Percentiles rank a stretch among this genome's conserved stretches.
Conservation (phyloP, 2,888 invertebrate species). For the Mesodorylaimus sp. region DNA sequence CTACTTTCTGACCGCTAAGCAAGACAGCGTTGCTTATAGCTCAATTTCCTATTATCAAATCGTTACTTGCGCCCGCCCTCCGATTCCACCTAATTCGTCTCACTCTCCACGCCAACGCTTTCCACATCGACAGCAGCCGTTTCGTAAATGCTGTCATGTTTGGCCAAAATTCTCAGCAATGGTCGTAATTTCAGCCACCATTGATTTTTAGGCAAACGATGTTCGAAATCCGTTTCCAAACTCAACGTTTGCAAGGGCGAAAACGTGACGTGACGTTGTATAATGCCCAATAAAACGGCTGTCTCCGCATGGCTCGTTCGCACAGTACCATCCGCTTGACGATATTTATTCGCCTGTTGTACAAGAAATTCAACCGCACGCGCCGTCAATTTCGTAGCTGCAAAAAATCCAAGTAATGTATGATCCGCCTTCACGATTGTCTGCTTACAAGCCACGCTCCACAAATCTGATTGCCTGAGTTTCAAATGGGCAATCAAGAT, state of each 20-base stretch:
- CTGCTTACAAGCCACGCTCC: too few species aligned
- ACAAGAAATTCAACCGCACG: not conserved
- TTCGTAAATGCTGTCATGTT: slow-evolving; percentile 29
- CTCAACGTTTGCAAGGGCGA: slow-evolving; percentile 23
- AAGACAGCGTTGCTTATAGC: too few species aligned
- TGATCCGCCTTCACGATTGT: too few species aligned
- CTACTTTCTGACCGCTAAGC: too few species aligned
- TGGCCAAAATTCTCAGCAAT: slow-evolving; percentile 32
- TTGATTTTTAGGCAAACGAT: slow-evolving; percentile 30
- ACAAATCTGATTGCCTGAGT: too few species aligned
- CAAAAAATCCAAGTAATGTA: too few species aligned
- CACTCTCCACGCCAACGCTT: not conserved
- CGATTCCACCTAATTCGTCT: too few species aligned
- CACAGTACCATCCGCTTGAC: not conserved
- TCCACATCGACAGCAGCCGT: slow-evolving; percentile 1
- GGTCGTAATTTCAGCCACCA: slow-evolving; percentile 38
- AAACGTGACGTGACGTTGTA: slow-evolving; percentile 19
- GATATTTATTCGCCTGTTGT: not conserved
- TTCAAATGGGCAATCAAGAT: too few species aligned
- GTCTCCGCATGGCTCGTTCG: too few species aligned
- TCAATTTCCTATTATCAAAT: too few species aligned
- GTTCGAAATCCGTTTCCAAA: slow-evolving; percentile 29
- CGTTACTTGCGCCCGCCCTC: too few species aligned
- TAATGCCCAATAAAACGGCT: slow-evolving; percentile 4
- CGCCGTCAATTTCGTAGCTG: not conserved